Evolutionary conservation across 92 coral and sea anemone genomes (phyloP).

Genomic region (Phenganax subtilis): DNA sequence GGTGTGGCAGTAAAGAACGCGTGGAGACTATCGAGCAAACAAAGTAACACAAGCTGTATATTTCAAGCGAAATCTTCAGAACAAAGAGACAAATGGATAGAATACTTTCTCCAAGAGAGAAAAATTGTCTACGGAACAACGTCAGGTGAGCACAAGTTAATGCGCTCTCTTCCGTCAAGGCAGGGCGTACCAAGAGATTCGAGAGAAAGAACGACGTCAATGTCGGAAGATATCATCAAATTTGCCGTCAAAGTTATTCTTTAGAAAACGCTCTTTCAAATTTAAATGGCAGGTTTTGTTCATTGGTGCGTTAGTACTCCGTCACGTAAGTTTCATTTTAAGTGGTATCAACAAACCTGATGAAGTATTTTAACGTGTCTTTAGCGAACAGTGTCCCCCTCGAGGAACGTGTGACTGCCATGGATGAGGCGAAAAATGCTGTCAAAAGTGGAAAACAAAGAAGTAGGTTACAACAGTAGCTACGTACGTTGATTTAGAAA

Average conservation of each 20-base stretch:
- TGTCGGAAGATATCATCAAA: too few relatives aligned
- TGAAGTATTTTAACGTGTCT: conserved; percentile 1
- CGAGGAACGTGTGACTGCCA: conserved; percentile 79
- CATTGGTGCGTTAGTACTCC: neutral
- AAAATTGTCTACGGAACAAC: conserved; percentile 64
- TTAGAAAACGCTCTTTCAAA: neutral
- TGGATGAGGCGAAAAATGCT: conserved; percentile 66
- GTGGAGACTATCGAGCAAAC: conserved; percentile 81
- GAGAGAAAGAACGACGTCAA: too few relatives aligned
- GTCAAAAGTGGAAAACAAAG: conserved; percentile 15
- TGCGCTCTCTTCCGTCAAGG: too few relatives aligned
- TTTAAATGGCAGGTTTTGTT: neutral
- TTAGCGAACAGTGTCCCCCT: conserved; percentile 77
- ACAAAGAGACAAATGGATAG: conserved; percentile 73
- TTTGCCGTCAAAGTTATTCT: neutral
- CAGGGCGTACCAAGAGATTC: too few relatives aligned
- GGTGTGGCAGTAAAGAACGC: conserved; percentile 74
- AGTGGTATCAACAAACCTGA: neutral
- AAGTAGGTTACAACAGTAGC: neutral
- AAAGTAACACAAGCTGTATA: conserved; percentile 72
- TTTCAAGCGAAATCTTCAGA: conserved; percentile 78
- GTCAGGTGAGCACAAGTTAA: conserved; percentile 54
- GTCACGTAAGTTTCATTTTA: neutral
- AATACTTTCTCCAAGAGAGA: conserved; percentile 77
- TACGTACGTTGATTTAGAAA: neutral